phyloP scores from a whole-genome alignment of 1,140 invertebrate genomes.

The Drosophila ironensis region DNA sequence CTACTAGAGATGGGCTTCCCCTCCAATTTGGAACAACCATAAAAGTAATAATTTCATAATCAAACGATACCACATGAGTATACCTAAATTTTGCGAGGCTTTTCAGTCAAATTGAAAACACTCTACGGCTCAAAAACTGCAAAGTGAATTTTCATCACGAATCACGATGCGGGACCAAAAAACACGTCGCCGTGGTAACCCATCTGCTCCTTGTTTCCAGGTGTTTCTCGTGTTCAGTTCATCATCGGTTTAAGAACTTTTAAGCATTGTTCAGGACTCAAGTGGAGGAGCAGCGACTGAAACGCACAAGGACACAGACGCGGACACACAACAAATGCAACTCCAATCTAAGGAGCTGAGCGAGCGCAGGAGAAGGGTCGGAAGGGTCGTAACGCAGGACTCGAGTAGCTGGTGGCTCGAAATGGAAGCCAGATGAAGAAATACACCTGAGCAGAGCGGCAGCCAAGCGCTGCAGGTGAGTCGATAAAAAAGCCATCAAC shows the following conservation, averaged over 20 bases:
- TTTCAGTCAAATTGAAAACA: too few relatives aligned
- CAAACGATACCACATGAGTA: too few relatives aligned
- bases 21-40: too few relatives aligned
- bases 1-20: too few relatives aligned
- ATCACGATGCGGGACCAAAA: too few relatives aligned
- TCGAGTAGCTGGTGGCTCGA: conserved; percentile 38
- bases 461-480: conserved; percentile 46
- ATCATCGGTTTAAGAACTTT: conserved; percentile 32
- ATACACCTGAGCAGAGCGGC: conserved; percentile 33
- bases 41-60: too few relatives aligned
- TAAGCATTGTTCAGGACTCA: conserved; percentile 27
- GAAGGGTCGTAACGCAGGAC: conserved; percentile 4
- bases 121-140: too few relatives aligned
- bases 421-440: conserved; percentile 43
- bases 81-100: too few relatives aligned
- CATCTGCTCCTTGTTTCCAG: not conserved
- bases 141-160: too few relatives aligned
- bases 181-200: too few relatives aligned
- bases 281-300: conserved; percentile 29
- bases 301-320: conserved; percentile 7
- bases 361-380: conserved; percentile 5
- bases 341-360: not conserved
- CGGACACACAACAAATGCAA: not conserved
- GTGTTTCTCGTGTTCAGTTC: conserved; percentile 14
- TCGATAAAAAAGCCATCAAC: conserved; percentile 69